Conservation (phyloP, 2,888 invertebrate species). For the Drosophila nr. medialis region DNA sequence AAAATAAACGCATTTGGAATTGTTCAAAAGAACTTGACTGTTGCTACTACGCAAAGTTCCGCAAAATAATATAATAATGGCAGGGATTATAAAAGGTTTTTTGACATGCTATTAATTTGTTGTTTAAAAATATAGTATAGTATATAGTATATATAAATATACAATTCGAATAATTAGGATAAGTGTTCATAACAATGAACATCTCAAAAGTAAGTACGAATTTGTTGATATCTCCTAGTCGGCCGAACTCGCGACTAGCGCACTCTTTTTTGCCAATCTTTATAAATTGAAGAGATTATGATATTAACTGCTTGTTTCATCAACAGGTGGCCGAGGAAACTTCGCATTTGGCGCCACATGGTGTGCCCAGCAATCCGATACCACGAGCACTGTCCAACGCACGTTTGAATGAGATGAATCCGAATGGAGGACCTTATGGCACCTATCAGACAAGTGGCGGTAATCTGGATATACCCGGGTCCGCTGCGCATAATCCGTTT, state of each 20-base stretch:
- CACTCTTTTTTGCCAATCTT: background rate
- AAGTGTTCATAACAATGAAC: background rate
- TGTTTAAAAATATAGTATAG: no score
- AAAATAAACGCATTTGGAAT: background rate
- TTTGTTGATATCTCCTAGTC: background rate
- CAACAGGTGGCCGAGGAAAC: slow-evolving; percentile 87
- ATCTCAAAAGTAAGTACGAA: slow-evolving; percentile 2
- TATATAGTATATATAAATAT: no score
- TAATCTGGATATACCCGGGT: slow-evolving; percentile 88
- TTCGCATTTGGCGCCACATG: slow-evolving; percentile 96
- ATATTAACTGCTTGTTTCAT: background rate
- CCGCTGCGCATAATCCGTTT: slow-evolving; percentile 85
- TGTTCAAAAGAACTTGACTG: background rate
- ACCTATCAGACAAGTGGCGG: slow-evolving; percentile 90
- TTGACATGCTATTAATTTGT: background rate
- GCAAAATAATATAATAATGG: background rate
- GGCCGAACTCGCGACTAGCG: background rate
- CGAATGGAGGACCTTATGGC: slow-evolving; percentile 88
- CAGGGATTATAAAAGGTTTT: background rate
- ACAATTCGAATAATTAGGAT: background rate
- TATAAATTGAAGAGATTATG: background rate
- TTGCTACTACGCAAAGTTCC: background rate
- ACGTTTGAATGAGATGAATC: slow-evolving; percentile 91
- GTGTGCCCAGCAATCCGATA: slow-evolving; percentile 96
- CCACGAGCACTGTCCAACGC: slow-evolving; percentile 93